Conservation (phyloP, 2,888 invertebrate species). For the Julus scanicus region DNA sequence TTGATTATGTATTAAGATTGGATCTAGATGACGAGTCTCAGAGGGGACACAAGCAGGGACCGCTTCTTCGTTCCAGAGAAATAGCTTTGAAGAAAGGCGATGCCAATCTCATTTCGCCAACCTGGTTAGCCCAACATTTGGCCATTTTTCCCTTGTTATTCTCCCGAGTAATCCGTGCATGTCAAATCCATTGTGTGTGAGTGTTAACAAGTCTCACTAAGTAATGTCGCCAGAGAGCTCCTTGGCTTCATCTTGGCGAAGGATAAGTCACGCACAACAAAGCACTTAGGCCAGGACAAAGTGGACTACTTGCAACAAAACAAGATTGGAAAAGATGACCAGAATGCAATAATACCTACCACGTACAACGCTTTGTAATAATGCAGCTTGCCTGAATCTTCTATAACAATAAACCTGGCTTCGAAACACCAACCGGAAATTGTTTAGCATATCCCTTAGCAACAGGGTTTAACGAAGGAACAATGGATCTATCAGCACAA, state of each 20-base stretch:
- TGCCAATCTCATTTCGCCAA: conserved; percentile 15
- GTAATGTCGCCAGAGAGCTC: conserved; percentile 27
- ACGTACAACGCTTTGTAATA: conserved; percentile 15
- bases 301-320: conserved; percentile 35
- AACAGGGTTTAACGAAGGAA: background rate
- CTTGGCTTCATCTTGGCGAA: background rate
- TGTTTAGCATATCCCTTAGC: background rate
- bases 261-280: conserved; percentile 42
- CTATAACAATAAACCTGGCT: background rate
- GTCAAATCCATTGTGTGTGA: conserved; percentile 5
- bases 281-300: conserved; percentile 28
- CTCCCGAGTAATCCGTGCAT: conserved; percentile 37
- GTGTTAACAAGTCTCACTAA: conserved; percentile 42
- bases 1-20: conserved; percentile 35
- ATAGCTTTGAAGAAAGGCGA: background rate
- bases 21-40: background rate
- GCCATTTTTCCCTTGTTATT: background rate
- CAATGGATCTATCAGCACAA: background rate
- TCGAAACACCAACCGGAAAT: background rate
- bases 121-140: background rate
- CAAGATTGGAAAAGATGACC: conserved; percentile 35
- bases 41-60: background rate
- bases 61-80: background rate
- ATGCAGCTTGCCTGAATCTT: background rate
- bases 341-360: conserved; percentile 35